These are phyloP conservation scores for Pterocles gutturalis DNA, from an alignment of 2,113 vertebrate genomes.

Conservation along the genomic window DNA sequence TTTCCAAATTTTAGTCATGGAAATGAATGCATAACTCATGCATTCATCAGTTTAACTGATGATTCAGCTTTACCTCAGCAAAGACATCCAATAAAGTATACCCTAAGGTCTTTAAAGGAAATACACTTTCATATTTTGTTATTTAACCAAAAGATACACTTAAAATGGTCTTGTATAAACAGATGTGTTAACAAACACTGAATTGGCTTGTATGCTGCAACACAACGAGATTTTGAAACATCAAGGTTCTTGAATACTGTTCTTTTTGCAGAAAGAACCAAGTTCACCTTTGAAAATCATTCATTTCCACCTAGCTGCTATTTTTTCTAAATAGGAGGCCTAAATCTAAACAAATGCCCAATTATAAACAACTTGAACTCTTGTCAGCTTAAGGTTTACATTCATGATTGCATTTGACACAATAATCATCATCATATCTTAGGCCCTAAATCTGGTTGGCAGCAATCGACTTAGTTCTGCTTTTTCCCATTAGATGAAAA, in stretches of 20 bases:
- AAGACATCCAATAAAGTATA: neutral
- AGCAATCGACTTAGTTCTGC: conserved; percentile 66
- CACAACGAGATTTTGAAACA: neutral
- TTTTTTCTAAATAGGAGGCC: conserved; percentile 46
- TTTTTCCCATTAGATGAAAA: conserved; percentile 77
- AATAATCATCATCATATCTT: conserved; percentile 76
- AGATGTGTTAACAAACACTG: neutral
- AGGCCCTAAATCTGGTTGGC: conserved; percentile 74
- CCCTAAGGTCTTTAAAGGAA: neutral
- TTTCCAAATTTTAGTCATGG: neutral
- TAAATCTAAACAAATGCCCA: conserved; percentile 54
- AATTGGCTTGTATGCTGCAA: neutral
- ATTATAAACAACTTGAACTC: conserved; percentile 69
- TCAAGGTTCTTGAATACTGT: neutral
- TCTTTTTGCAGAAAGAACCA: neutral
- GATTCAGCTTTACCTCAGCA: neutral
- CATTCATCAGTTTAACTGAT: neutral
- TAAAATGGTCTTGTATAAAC: neutral
- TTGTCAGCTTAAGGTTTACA: conserved; percentile 62
- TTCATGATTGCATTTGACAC: conserved; percentile 79
- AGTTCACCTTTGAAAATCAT: conserved; percentile 38
- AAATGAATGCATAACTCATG: neutral
- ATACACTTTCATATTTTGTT: neutral
- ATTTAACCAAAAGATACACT: neutral
- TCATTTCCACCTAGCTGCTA: conserved; percentile 49